phyloP scores from a whole-genome alignment of 2,888 invertebrate genomes.

The Teleogryllus oceanicus region DNA sequence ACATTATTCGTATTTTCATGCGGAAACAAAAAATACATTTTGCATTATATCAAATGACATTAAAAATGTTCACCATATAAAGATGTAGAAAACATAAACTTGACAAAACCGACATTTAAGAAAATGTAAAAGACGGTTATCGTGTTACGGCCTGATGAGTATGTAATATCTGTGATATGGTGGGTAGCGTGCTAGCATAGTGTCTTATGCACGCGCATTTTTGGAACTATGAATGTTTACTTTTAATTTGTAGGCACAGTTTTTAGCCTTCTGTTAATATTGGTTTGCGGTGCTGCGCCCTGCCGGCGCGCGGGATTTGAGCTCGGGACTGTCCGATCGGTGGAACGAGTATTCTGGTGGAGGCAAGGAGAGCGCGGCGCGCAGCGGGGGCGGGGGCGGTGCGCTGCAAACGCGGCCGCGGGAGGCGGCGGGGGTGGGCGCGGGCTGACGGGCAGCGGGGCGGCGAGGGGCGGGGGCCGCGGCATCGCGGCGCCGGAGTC shows the following conservation, averaged over 20 bases:
- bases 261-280: conserved; percentile 1
- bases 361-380: background rate
- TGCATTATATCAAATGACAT: too few relatives aligned
- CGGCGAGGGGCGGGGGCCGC: background rate
- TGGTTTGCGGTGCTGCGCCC: background rate
- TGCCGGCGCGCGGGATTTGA: background rate
- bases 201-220: too few relatives aligned
- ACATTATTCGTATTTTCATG: too few relatives aligned
- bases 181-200: too few relatives aligned
- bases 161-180: too few relatives aligned
- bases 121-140: too few relatives aligned
- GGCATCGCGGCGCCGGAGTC: background rate
- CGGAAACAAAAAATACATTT: too few relatives aligned
- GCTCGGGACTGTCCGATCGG: background rate
- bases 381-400: too few relatives aligned
- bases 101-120: too few relatives aligned
- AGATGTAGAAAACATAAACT: too few relatives aligned
- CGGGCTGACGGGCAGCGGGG: background rate
- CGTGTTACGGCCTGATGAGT: too few relatives aligned
- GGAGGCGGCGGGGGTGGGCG: background rate
- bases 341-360: background rate
- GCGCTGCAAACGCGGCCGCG: background rate
- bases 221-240: background rate
- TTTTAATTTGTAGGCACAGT: conserved; percentile 7
- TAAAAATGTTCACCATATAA: too few relatives aligned